Conservation (phyloP, 2,797 vertebrate species). For the Hypotaenidia okinawae region DNA sequence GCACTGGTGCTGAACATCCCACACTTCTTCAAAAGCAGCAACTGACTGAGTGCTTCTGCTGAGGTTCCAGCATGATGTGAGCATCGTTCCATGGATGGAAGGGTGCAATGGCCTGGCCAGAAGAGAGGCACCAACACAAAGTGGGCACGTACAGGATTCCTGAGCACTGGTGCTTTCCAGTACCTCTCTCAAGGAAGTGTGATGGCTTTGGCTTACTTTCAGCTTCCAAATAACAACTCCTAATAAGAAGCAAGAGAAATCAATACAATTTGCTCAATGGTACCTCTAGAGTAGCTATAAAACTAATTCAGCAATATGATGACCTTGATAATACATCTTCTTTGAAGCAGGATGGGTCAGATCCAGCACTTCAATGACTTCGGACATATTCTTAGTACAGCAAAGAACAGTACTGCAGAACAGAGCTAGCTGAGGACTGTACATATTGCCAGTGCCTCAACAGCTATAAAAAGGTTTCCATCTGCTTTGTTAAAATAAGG, state of each 20-base stretch:
- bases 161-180: not conserved
- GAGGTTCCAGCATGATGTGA: not conserved
- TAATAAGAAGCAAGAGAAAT: not conserved
- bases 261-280: not conserved
- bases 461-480: constrained; percentile 68
- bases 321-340: not conserved
- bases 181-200: not conserved
- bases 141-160: accelerated
- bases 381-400: not conserved
- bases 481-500: constrained; percentile 67
- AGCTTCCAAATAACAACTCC: not conserved
- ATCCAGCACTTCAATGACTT: not conserved
- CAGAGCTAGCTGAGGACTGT: not conserved
- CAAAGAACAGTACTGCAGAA: not conserved
- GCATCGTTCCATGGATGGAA: not conserved
- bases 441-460: not conserved
- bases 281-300: not conserved
- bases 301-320: not conserved
- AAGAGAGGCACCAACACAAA: not conserved
- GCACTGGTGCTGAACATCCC: not conserved
- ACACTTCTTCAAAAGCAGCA: not conserved
- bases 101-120: not conserved
- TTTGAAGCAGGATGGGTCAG: not conserved
- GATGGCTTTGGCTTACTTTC: not conserved
- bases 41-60: accelerated